These are phyloP conservation scores for Oreocharis arfaki DNA, from an alignment of 2,113 vertebrate species.

Conservation along the genomic window DNA sequence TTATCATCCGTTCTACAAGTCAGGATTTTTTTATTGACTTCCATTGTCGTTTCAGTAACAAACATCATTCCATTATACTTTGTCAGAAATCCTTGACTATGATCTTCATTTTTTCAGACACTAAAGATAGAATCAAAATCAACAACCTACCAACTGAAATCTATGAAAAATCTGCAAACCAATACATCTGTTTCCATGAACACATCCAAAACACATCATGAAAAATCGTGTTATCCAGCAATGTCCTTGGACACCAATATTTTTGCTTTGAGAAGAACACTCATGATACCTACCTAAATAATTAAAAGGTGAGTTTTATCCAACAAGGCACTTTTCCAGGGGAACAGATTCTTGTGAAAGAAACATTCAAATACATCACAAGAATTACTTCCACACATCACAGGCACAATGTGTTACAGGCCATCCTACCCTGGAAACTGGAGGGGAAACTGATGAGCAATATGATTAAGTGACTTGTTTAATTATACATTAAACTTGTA, in stretches of 20 bases:
- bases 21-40: background rate
- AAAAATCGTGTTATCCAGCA: background rate
- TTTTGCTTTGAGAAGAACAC: background rate
- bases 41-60: background rate
- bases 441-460: background rate
- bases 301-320: background rate
- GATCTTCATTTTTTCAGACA: background rate
- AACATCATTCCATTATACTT: background rate
- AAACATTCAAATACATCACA: background rate
- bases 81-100: background rate
- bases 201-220: background rate
- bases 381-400: background rate
- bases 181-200: background rate
- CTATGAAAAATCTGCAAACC: background rate
- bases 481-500: conserved; percentile 28
- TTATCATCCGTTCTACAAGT: background rate
- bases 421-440: background rate
- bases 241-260: background rate
- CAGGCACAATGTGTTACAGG: background rate
- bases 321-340: background rate
- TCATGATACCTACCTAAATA: background rate
- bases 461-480: conserved; percentile 12
- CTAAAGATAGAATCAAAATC: background rate
- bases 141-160: background rate
- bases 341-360: background rate